Evolutionary conservation across 2,797 vertebrate genomes (phyloP).

Genomic region (Sylvilagus floridanus): DNA sequence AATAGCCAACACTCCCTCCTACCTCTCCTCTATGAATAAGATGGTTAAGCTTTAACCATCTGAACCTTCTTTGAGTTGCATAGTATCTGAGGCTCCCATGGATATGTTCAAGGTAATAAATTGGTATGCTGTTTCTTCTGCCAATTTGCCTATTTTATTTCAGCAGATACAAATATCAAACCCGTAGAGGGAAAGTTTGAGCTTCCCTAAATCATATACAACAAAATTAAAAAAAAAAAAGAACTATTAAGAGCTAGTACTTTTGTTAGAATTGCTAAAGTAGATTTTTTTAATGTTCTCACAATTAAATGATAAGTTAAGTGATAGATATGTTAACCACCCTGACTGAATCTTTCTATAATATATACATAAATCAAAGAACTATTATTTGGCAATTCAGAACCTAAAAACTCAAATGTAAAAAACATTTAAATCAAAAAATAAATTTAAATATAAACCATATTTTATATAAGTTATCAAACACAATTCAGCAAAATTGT

Average conservation of each 20-base stretch:
- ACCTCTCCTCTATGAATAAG: not conserved
- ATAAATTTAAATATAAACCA: slow-evolving; percentile 9
- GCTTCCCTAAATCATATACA: not conserved
- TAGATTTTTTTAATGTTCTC: not conserved
- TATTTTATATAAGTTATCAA: not conserved
- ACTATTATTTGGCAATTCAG: not conserved
- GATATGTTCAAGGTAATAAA: not conserved
- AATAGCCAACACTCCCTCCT: not conserved
- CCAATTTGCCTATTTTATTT: not conserved
- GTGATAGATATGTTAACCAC: not conserved
- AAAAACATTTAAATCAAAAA: slow-evolving; percentile 19
- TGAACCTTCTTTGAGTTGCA: not conserved
- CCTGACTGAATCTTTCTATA: not conserved
- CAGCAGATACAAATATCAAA: not conserved
- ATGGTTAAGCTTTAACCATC: not conserved
- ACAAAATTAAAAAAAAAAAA: not conserved
- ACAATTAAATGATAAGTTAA: not conserved
- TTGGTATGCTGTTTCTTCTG: not conserved
- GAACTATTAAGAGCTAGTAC: not conserved
- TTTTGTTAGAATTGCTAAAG: not conserved
- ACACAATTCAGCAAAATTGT: slow-evolving; percentile 16
- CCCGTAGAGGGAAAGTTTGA: not conserved
- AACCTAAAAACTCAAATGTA: not conserved
- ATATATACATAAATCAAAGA: not conserved
- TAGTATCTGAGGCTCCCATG: not conserved